A percentile compares a stretch with the other conserved stretches of the same genome.
Evolutionary conservation across 2,113 vertebrate genomes (phyloP).

Genomic region (Xyliphius kryptos): DNA sequence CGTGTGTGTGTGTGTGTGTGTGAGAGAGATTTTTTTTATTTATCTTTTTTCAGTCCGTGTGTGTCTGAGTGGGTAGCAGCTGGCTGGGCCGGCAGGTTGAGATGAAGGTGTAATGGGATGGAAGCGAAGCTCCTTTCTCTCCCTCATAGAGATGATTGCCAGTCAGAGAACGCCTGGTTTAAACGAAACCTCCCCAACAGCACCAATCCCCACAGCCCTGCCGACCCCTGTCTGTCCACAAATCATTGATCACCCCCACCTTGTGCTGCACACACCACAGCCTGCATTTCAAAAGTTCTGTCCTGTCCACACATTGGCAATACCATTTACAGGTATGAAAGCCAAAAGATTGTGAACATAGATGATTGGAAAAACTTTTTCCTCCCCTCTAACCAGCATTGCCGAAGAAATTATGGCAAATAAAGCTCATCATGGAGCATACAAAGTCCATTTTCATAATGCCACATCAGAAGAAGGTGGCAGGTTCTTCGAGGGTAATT

Average conservation of each 20-base stretch:
- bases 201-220: slow-evolving; percentile 34
- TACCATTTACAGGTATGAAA: neutral
- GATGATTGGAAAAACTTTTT: slow-evolving; percentile 22
- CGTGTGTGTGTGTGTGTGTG: slow-evolving; percentile 4
- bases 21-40: neutral
- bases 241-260: slow-evolving; percentile 25
- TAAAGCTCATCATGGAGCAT: slow-evolving; percentile 14
- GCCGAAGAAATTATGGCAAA: neutral
- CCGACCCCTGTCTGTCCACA: slow-evolving; percentile 31
- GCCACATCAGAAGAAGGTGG: slow-evolving; percentile 18
- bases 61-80: slow-evolving; percentile 43
- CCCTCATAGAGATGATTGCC: slow-evolving; percentile 46
- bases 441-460: slow-evolving; percentile 29
- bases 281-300: slow-evolving; percentile 16
- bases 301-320: slow-evolving; percentile 9
- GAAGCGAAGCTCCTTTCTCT: slow-evolving; percentile 40
- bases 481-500: slow-evolving; percentile 36
- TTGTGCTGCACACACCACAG: slow-evolving; percentile 5
- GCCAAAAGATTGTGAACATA: neutral
- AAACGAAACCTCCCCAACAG: slow-evolving; percentile 33
- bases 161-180: slow-evolving; percentile 42
- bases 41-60: slow-evolving; percentile 11
- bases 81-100: slow-evolving; percentile 40
- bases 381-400: slow-evolving; percentile 12
- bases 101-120: slow-evolving; percentile 52